A percentile compares a stretch with the other conserved stretches of the same genome.
phyloP scores from a whole-genome alignment of 2,888 invertebrate genomes.

The Tiliacea aurago region DNA sequence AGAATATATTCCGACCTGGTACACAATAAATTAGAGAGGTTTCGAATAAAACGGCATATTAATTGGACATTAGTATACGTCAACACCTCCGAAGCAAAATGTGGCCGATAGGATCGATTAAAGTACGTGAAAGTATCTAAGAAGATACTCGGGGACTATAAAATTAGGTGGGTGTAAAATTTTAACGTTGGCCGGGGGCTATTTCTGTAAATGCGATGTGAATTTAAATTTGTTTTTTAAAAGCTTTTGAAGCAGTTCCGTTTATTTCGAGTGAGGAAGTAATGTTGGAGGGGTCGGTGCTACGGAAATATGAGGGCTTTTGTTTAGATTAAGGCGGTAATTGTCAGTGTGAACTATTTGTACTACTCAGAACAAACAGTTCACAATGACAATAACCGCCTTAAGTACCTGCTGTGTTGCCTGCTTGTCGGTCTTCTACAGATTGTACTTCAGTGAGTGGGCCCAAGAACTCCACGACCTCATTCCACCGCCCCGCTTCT shows the following conservation, averaged over 20 bases:
- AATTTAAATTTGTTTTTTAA: slow-evolving; percentile 75
- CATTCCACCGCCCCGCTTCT: no score
- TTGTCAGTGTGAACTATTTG: no score
- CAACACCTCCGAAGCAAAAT: slow-evolving; percentile 80
- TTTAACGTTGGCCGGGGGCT: slow-evolving; percentile 73
- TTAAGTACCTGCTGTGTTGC: no score
- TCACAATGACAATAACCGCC: no score
- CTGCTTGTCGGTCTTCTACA: no score
- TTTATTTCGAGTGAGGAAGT: slow-evolving; percentile 65
- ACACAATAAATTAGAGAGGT: slow-evolving; percentile 86
- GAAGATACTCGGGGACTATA: slow-evolving; percentile 74
- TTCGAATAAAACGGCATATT: slow-evolving; percentile 87
- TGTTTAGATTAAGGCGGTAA: slow-evolving; percentile 35
- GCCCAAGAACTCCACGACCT: no score
- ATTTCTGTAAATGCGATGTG: slow-evolving; percentile 72
- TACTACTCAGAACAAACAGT: no score
- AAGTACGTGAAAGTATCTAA: slow-evolving; percentile 76
- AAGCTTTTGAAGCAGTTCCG: slow-evolving; percentile 68
- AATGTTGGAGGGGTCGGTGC: slow-evolving; percentile 33
- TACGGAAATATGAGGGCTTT: slow-evolving; percentile 32
- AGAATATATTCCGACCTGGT: slow-evolving; percentile 86
- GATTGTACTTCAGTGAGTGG: no score
- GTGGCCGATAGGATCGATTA: slow-evolving; percentile 71
- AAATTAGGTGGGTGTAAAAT: slow-evolving; percentile 82
- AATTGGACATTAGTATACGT: slow-evolving; percentile 88